Conservation (phyloP, 2,797 vertebrate genomes). For the Danio jaintianensis region DNA sequence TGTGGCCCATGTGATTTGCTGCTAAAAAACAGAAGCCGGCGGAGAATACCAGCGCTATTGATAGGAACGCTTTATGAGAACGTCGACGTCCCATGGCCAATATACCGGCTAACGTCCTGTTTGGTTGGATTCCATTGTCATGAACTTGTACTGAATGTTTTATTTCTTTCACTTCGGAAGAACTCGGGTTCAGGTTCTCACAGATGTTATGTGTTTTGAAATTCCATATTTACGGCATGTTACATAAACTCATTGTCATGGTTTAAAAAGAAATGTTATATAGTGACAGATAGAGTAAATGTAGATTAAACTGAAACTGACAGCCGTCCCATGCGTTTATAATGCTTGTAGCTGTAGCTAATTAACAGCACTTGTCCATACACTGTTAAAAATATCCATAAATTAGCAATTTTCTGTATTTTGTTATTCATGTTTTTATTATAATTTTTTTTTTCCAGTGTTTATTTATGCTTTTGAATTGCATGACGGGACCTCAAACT, state of each 20-base stretch:
- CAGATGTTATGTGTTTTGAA: conserved; percentile 16
- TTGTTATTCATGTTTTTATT: no score
- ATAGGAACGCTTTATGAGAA: conserved; percentile 16
- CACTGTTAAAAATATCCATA: no score
- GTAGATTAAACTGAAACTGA: no score
- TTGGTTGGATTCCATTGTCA: conserved; percentile 37
- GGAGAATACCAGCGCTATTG: conserved; percentile 13
- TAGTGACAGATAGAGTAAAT: no score
- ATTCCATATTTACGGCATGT: conserved; percentile 17
- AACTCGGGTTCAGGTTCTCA: conserved; percentile 3
- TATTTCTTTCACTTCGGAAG: background rate
- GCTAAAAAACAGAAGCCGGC: background rate
- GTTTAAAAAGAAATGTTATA: background rate
- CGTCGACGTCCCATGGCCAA: conserved; percentile 30
- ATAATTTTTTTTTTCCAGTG: no score
- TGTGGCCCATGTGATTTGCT: conserved; percentile 18
- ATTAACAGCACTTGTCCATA: no score
- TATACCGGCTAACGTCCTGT: background rate
- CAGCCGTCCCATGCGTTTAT: no score
- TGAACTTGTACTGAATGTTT: background rate
- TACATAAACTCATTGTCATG: background rate
- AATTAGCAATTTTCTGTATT: no score
- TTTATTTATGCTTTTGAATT: no score
- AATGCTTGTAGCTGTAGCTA: no score
- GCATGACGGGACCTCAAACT: no score